phyloP scores from a whole-genome alignment of 2,888 invertebrate genomes.

The Phaedon cochleariae region DNA sequence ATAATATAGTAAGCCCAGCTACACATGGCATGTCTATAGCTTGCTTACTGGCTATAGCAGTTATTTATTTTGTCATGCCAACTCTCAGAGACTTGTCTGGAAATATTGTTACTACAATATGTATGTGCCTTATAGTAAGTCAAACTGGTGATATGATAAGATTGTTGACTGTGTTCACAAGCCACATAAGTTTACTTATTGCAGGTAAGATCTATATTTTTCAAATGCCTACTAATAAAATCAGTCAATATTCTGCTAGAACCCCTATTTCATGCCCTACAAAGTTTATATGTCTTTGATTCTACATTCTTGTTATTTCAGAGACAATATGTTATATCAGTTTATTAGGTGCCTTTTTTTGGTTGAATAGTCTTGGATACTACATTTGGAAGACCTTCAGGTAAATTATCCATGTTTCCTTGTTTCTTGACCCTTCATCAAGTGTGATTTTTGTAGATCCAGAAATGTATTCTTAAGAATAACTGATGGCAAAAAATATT shows the following conservation, averaged over 20 bases:
- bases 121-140: slow-evolving; percentile 77
- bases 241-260: slow-evolving; percentile 10
- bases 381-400: slow-evolving; percentile 90
- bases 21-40: slow-evolving; percentile 79
- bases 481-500: slow-evolving; percentile 86
- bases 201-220: slow-evolving; percentile 67
- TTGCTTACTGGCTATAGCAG: slow-evolving; percentile 75
- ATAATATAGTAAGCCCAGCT: slow-evolving; percentile 78
- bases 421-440: too few relatives aligned
- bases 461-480: slow-evolving; percentile 85
- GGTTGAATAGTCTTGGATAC: slow-evolving; percentile 86
- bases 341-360: slow-evolving; percentile 82
- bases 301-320: slow-evolving; percentile 61
- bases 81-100: slow-evolving; percentile 84
- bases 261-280: neutral
- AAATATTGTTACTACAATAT: slow-evolving; percentile 85
- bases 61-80: slow-evolving; percentile 84
- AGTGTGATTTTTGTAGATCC: slow-evolving; percentile 74
- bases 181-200: slow-evolving; percentile 81
- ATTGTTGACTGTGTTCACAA: slow-evolving; percentile 82
- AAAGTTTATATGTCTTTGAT: slow-evolving; percentile 19
- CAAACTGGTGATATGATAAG: slow-evolving; percentile 82
- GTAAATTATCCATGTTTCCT: too few relatives aligned
- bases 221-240: slow-evolving; percentile 6
- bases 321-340: slow-evolving; percentile 81